Conservation (phyloP, 2,797 vertebrate genomes). For the Otus scops region DNA sequence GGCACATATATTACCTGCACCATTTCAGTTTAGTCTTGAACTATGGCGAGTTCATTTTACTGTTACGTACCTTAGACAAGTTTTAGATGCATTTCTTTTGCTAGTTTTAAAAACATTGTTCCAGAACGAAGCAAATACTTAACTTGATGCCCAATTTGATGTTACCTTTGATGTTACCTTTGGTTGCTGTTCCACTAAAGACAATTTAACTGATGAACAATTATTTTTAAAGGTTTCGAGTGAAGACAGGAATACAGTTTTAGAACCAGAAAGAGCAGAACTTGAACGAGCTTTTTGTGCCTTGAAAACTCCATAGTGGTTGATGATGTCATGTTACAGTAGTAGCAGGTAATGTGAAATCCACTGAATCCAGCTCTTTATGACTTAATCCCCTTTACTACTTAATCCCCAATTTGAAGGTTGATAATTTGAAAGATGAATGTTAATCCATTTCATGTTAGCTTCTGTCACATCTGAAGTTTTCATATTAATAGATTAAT, state of each 20-base stretch:
- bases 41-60: background rate
- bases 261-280: background rate
- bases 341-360: background rate
- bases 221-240: background rate
- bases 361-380: background rate
- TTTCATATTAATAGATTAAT: background rate
- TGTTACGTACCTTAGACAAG: fast-evolving
- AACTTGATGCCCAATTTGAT: background rate
- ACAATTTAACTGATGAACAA: background rate
- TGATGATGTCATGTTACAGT: background rate
- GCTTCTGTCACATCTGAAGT: background rate
- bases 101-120: background rate
- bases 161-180: background rate
- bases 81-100: background rate
- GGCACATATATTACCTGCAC: background rate
- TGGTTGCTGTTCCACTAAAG: background rate
- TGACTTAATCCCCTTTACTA: background rate
- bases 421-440: background rate
- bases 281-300: background rate
- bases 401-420: background rate
- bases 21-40: background rate
- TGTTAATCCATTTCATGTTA: background rate
- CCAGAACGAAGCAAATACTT: background rate
- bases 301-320: background rate
- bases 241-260: background rate